Percentiles rank a stretch among this genome's conserved stretches.
phyloP scores from a whole-genome alignment of 2,888 invertebrate species.

The Eristalinus sepulchralis region DNA sequence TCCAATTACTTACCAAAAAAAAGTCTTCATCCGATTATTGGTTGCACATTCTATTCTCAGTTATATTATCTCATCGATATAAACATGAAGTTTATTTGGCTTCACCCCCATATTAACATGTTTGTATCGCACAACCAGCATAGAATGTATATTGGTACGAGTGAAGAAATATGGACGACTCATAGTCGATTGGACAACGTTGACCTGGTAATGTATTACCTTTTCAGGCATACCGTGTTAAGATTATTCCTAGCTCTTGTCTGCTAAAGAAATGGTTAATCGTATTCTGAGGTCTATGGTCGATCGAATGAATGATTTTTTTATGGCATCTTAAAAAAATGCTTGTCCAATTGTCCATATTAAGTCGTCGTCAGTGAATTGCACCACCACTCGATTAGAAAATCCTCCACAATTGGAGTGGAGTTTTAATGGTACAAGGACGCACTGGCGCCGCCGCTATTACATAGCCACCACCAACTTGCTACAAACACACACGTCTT shows the following conservation, averaged over 20 bases:
- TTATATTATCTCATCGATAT: neutral
- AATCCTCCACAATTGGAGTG: slow-evolving; percentile 71
- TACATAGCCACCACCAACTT: slow-evolving; percentile 28
- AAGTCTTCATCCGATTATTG: neutral
- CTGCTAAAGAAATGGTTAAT: slow-evolving; percentile 50
- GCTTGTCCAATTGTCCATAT: slow-evolving; percentile 69
- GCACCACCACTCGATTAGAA: slow-evolving; percentile 67
- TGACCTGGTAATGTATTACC: slow-evolving; percentile 55
- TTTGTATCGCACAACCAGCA: neutral
- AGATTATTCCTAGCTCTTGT: slow-evolving; percentile 37
- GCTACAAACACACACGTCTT: slow-evolving; percentile 34
- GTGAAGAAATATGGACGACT: neutral
- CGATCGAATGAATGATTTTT: slow-evolving; percentile 58
- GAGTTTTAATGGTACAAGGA: slow-evolving; percentile 69
- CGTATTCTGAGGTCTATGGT: slow-evolving; percentile 46
- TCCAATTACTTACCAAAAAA: neutral
- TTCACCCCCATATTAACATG: neutral
- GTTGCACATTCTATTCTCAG: neutral
- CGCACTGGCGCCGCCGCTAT: slow-evolving; percentile 63
- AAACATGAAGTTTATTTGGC: neutral
- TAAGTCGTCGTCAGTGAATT: slow-evolving; percentile 62
- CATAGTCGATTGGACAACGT: slow-evolving; percentile 26
- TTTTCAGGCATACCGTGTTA: slow-evolving; percentile 48
- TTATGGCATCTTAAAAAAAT: slow-evolving; percentile 60
- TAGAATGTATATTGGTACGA: neutral